A percentile compares a stretch with the other conserved stretches of the same genome.
These are phyloP conservation scores for Zele albiditarsus DNA, from an alignment of 2,888 invertebrate species.

Conservation along the genomic window DNA sequence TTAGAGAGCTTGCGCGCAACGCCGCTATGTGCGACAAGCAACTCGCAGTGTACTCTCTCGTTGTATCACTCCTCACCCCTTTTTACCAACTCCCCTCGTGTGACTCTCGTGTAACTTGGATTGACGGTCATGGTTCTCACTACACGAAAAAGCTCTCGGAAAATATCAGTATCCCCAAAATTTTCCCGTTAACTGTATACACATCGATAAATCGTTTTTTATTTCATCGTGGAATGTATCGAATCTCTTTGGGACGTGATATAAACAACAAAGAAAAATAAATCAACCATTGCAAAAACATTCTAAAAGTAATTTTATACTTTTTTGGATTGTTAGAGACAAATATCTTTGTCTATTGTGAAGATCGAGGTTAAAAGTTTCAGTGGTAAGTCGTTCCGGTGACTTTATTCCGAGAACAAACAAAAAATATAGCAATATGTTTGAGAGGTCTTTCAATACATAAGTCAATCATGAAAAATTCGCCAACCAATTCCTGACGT, in stretches of 20 bases:
- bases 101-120: slow-evolving; percentile 23
- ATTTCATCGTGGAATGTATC: slow-evolving; percentile 13
- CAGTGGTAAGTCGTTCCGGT: too few relatives aligned
- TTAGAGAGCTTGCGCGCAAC: slow-evolving; percentile 33
- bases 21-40: slow-evolving; percentile 14
- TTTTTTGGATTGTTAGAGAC: too few relatives aligned
- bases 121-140: slow-evolving; percentile 39
- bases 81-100: not conserved
- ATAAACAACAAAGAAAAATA: not conserved
- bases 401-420: too few relatives aligned
- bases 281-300: not conserved
- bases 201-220: slow-evolving; percentile 32
- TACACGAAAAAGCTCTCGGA: slow-evolving; percentile 60
- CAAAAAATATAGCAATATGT: too few relatives aligned
- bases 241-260: not conserved
- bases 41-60: slow-evolving; percentile 19
- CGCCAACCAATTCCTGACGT: too few relatives aligned
- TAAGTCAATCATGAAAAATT: too few relatives aligned
- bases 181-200: slow-evolving; percentile 17
- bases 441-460: too few relatives aligned
- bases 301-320: too few relatives aligned
- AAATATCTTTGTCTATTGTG: too few relatives aligned
- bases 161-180: slow-evolving; percentile 29
- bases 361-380: too few relatives aligned
- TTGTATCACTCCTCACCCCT: not conserved